These are phyloP conservation scores for Sebastiscus albofasciatus DNA, from an alignment of 2,797 vertebrate genomes.

Conservation along the genomic window DNA sequence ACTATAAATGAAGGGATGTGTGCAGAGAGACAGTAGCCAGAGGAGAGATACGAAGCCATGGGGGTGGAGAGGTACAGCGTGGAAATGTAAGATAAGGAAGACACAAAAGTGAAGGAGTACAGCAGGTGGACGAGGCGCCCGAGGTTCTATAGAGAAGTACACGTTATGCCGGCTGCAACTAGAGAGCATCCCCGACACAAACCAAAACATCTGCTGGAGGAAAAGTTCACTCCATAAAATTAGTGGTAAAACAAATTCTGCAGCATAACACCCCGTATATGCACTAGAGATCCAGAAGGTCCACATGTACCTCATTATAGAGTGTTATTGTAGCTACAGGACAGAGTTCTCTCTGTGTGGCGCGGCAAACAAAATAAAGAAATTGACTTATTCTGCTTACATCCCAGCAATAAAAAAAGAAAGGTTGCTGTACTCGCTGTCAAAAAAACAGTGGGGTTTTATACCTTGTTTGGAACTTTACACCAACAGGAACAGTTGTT, in stretches of 20 bases:
- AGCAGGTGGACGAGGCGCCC: background rate
- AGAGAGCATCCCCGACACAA: background rate
- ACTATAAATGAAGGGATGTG: slow-evolving; percentile 21
- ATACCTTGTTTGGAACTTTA: background rate
- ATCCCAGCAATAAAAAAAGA: background rate
- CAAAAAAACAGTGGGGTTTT: background rate
- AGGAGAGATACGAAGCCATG: slow-evolving; percentile 5
- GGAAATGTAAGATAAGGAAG: slow-evolving; percentile 12
- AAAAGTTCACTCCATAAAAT: background rate
- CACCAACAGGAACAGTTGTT: background rate
- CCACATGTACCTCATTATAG: background rate
- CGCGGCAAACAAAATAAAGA: background rate
- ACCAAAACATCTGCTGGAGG: background rate
- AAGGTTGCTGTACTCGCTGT: background rate
- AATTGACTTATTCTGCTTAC: background rate
- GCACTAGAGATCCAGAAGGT: background rate
- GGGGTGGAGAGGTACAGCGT: background rate
- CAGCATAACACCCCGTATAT: background rate
- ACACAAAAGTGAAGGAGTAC: background rate
- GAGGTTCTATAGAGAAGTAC: background rate
- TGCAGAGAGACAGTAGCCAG: slow-evolving; percentile 4
- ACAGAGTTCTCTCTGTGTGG: background rate
- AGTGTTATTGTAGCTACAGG: background rate
- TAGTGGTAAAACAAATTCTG: background rate
- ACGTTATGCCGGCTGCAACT: background rate